A percentile compares a stretch with the other conserved stretches of the same genome.
Evolutionary conservation across 1,140 invertebrate species (phyloP).

Genomic region (Drosophila ercepeae): DNA sequence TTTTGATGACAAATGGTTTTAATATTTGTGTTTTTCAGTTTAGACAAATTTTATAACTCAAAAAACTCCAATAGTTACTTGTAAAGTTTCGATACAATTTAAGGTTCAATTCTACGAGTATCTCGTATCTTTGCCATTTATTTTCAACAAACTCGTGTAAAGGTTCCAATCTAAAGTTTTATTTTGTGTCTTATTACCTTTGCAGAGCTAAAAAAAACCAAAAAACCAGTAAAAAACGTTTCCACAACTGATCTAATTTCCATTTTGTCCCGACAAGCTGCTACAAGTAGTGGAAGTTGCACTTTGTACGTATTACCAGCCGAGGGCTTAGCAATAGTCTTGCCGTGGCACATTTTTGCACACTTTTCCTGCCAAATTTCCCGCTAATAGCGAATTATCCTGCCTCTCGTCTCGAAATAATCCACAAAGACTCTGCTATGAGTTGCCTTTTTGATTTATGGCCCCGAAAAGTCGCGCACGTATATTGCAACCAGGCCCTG

Average conservation of each 20-base stretch:
- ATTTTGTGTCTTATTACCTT: too few relatives aligned
- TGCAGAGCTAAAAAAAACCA: too few relatives aligned
- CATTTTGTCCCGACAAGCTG: not conserved
- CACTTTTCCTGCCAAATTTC: slow-evolving; percentile 20
- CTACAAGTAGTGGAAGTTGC: not conserved
- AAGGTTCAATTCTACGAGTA: too few relatives aligned
- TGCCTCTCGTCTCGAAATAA: not conserved
- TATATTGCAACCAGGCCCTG: slow-evolving; percentile 38
- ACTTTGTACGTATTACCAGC: not conserved
- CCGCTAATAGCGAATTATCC: slow-evolving; percentile 21
- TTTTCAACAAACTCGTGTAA: too few relatives aligned
- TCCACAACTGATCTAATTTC: not conserved
- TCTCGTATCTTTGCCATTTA: too few relatives aligned
- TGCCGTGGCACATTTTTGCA: not conserved
- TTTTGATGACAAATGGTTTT: too few relatives aligned
- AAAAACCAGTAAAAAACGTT: too few relatives aligned
- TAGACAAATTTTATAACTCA: too few relatives aligned
- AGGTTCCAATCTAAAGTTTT: too few relatives aligned
- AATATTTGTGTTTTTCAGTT: too few relatives aligned
- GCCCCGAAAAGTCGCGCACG: slow-evolving; percentile 69
- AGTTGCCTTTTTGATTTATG: slow-evolving; percentile 69
- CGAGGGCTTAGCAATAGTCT: slow-evolving; percentile 8
- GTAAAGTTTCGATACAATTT: too few relatives aligned
- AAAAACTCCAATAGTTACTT: too few relatives aligned
- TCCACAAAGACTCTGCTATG: slow-evolving; percentile 7